Evolutionary conservation across 2,797 vertebrate species (phyloP).

Genomic region (Hydrolagus colliei): DNA sequence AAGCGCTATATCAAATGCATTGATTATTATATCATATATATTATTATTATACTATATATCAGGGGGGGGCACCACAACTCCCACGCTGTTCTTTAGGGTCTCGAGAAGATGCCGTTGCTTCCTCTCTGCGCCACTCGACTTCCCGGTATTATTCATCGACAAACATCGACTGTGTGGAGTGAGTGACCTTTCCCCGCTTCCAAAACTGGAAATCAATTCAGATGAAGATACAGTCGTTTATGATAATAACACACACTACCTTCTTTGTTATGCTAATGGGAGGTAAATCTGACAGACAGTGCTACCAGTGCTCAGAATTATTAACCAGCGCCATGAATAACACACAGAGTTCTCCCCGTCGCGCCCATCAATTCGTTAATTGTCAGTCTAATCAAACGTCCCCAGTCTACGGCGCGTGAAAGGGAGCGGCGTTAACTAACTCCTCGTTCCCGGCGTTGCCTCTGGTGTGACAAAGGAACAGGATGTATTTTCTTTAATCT

Average conservation of each 20-base stretch:
- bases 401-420: not conserved
- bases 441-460: slow-evolving; percentile 9
- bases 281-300: not conserved
- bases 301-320: slow-evolving; percentile 1
- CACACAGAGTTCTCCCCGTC: not conserved
- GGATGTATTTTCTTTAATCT: slow-evolving; percentile 25
- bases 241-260: not conserved
- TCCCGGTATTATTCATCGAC: no score
- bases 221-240: not conserved
- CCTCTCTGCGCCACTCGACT: no score
- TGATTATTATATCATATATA: no score
- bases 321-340: slow-evolving; percentile 17
- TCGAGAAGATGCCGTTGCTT: no score
- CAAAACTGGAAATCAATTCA: not conserved
- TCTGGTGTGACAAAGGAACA: slow-evolving; percentile 28
- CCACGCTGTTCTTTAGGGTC: no score
- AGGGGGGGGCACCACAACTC: no score
- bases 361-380: slow-evolving; percentile 21
- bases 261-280: slow-evolving; percentile 25
- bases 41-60: no score
- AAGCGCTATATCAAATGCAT: no score
- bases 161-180: no score
- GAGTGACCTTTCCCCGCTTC: not conserved
- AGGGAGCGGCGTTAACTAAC: slow-evolving; percentile 7
- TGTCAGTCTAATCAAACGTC: slow-evolving; percentile 14